These are phyloP conservation scores for Drosophila arizonae DNA, from an alignment of 1,140 invertebrate genomes.

Conservation along the genomic window DNA sequence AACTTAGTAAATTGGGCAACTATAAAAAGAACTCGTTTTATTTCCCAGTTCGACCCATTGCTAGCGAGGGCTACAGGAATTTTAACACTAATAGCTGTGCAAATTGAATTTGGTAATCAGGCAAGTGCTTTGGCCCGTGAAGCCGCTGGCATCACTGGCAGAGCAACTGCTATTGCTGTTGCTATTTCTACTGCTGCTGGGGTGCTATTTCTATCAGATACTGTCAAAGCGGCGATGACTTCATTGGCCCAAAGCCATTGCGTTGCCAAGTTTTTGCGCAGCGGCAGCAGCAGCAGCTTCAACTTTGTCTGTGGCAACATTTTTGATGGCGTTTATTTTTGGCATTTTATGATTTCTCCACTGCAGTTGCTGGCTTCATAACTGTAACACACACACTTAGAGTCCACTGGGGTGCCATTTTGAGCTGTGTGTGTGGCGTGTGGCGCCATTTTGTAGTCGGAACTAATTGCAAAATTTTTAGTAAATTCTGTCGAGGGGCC, in stretches of 20 bases:
- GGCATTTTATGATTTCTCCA: conserved; percentile 65
- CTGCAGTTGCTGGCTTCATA: conserved; percentile 42
- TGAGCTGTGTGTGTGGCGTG: conserved; percentile 20
- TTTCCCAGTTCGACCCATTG: conserved; percentile 1
- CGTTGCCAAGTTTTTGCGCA: conserved; percentile 38
- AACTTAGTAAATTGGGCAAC: background rate
- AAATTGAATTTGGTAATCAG: conserved; percentile 55
- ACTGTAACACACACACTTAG: conserved; percentile 21
- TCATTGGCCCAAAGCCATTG: conserved; percentile 51
- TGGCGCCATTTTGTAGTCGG: conserved; percentile 62
- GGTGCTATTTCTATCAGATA: background rate
- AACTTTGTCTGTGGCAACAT: conserved; percentile 73
- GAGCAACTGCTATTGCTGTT: background rate
- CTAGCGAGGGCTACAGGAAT: conserved; percentile 3
- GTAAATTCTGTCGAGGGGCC: conserved; percentile 10
- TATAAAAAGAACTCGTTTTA: conserved; percentile 1
- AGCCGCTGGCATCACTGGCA: background rate
- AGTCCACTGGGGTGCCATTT: conserved; percentile 39
- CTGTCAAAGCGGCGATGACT: conserved; percentile 46
- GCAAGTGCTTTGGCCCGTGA: conserved; percentile 38
- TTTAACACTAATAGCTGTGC: conserved; percentile 43
- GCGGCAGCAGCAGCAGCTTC: conserved; percentile 34
- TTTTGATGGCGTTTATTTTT: conserved; percentile 76
- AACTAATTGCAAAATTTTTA: conserved; percentile 63
- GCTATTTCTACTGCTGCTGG: background rate